Base-by-base conservation (phyloP, 2,888 invertebrate genomes). In the Lochmaea crataegi region DNA sequence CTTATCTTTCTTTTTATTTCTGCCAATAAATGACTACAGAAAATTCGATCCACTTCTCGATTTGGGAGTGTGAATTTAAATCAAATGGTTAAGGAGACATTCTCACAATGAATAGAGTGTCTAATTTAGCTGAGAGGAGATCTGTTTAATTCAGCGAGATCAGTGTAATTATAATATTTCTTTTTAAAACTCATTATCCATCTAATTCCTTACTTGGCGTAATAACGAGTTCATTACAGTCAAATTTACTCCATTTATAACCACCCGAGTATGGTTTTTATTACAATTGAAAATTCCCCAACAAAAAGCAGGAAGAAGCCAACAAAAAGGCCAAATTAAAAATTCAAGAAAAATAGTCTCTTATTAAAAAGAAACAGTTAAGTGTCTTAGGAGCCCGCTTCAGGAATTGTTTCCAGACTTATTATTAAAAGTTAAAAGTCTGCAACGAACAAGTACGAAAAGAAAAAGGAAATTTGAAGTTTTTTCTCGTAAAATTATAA, bases 321-420 rank as follows among this genome's bases (percentile, higher is more conserved):
- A 63, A 69, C 56, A 41, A 16, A 69, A 64, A 56, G 16, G 18
- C 3, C 53, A 69, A 69, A 64, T 69, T 69, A 69, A 69, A 68
- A 64, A 64, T 64, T 53, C 56, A 69, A 56, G 32, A 65, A 73
- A 72, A 73, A 68, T 73, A 60, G 58, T 57, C 48, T 32, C 65
- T 41, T 60, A 73, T 61, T 64, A 72, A 72, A 68, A 64, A 64
- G 60, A 71, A 72, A 72, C 72, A 68, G 41, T 73, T 65, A 56
- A 73, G 58, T 42, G 68, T 32, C 65, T 65, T 42, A 53, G 22
- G 58, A 73, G 58, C 60, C 41, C 58, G 64, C 60, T 68, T 65
- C n/a, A 56, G 42, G 45, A 68, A 65, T 68, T 68, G 68, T 65
- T 68, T 68, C 68, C 16, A 68, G 64, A 32, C 68, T 68, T 72